A percentile compares a stretch with the other conserved stretches of the same genome.
phyloP scores from a whole-genome alignment of 2,888 invertebrate species.

The Synanthedon myopaeformis region DNA sequence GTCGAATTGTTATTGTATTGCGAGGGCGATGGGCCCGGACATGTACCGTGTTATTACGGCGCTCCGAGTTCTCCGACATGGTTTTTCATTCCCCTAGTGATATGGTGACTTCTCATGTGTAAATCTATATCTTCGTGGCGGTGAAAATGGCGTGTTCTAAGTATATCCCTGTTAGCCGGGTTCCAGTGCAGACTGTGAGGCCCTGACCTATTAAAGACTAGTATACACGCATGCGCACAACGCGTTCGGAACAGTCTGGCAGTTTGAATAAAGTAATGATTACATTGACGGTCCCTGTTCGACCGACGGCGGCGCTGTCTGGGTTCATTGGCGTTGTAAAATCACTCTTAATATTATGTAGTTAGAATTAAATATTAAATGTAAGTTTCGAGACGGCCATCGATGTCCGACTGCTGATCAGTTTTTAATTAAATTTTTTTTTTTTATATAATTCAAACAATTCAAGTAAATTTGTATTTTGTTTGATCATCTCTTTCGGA shows the following conservation, averaged over 20 bases:
- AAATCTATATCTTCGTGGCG: constrained; percentile 12
- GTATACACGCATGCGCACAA: constrained; percentile 52
- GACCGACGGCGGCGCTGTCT: neutral
- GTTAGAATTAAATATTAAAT: too few relatives aligned
- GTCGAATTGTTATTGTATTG: constrained; percentile 17
- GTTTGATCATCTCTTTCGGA: too few relatives aligned
- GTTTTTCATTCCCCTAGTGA: too few relatives aligned
- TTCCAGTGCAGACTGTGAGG: constrained; percentile 53
- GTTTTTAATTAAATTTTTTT: too few relatives aligned
- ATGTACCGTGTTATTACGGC: neutral
- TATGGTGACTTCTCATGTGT: neutral
- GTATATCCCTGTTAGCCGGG: constrained; percentile 43
- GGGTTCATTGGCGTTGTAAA: constrained; percentile 21
- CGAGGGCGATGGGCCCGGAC: constrained; percentile 14
- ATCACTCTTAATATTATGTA: constrained; percentile 1
- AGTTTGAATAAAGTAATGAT: constrained; percentile 56
- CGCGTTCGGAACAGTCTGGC: constrained; percentile 43
- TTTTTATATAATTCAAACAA: too few relatives aligned
- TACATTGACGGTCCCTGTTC: constrained; percentile 37
- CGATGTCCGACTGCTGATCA: too few relatives aligned
- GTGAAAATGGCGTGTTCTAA: constrained; percentile 38
- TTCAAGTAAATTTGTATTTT: too few relatives aligned
- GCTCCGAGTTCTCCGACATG: too few relatives aligned
- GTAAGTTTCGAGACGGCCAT: too few relatives aligned
- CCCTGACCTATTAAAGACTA: constrained; percentile 57